These are phyloP conservation scores for Netelia fuscicornis DNA, from an alignment of 2,888 invertebrate genomes.

Conservation along the genomic window DNA sequence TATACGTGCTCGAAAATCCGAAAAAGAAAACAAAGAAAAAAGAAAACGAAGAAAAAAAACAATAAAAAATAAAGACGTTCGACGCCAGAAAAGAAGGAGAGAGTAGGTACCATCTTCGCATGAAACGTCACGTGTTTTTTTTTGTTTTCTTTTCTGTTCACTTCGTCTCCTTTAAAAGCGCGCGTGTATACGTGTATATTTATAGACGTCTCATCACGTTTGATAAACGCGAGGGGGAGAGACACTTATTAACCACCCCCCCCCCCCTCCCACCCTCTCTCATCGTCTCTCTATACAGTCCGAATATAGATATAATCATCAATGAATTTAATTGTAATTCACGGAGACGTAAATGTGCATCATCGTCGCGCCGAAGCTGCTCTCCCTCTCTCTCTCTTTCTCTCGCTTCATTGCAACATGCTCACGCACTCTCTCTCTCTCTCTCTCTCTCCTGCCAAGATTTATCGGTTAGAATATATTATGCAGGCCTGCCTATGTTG, in stretches of 20 bases:
- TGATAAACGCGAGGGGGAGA: neutral
- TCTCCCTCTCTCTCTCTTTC: neutral
- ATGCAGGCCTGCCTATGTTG: conserved; percentile 37
- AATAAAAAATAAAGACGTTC: neutral
- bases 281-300: neutral
- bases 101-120: neutral
- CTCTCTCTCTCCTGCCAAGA: conserved; percentile 18
- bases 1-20: conserved; percentile 40
- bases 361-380: conserved; percentile 26
- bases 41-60: conserved; percentile 2
- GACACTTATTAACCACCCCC: neutral
- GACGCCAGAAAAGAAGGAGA: neutral
- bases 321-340: conserved; percentile 58
- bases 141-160: too few relatives aligned
- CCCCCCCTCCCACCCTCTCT: neutral
- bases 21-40: neutral
- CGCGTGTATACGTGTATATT: conserved; percentile 13
- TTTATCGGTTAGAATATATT: conserved; percentile 51
- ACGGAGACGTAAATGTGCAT: conserved; percentile 48
- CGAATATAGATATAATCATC: conserved; percentile 50
- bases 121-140: conserved; percentile 2
- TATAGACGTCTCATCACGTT: conserved; percentile 19
- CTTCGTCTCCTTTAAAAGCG: too few relatives aligned
- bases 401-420: neutral
- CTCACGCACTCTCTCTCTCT: neutral